phyloP scores from a whole-genome alignment of 1,140 invertebrate genomes.

The Caenorhabditis tropicalis region DNA sequence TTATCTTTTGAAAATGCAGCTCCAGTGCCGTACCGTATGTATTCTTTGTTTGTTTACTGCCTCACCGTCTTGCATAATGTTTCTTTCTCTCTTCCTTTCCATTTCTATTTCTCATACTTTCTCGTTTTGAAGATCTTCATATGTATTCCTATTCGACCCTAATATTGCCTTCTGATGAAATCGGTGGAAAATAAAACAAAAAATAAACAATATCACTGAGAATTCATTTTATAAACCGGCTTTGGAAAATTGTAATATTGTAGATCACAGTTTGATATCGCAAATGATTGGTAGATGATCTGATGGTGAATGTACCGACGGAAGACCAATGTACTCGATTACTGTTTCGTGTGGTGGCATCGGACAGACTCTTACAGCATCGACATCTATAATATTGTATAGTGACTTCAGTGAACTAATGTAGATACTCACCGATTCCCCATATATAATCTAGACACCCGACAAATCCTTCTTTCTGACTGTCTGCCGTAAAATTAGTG shows the following conservation, averaged over 20 bases:
- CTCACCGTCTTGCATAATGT: slow-evolving; percentile 34
- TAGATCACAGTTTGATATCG: not conserved
- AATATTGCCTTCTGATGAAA: slow-evolving; percentile 37
- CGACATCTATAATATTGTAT: not conserved
- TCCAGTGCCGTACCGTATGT: slow-evolving; percentile 10
- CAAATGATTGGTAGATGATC: slow-evolving; percentile 1
- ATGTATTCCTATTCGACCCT: not conserved
- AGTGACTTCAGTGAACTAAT: too few relatives aligned
- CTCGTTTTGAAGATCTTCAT: slow-evolving; percentile 25
- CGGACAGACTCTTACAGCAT: not conserved
- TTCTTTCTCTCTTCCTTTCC: not conserved
- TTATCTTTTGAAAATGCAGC: not conserved
- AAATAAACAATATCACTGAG: not conserved
- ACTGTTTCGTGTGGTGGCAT: not conserved
- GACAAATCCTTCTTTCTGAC: not conserved
- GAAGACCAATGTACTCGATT: not conserved
- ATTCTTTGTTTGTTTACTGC: not conserved
- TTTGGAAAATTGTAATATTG: not conserved
- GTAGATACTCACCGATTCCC: slow-evolving; percentile 15
- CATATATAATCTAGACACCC: slow-evolving; percentile 18
- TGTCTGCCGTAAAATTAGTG: not conserved
- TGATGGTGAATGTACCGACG: not conserved
- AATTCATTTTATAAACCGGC: not conserved
- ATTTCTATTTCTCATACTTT: not conserved
- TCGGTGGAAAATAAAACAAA: not conserved